Conservation (phyloP, 1,140 invertebrate species). For the Ceratina japonica region DNA sequence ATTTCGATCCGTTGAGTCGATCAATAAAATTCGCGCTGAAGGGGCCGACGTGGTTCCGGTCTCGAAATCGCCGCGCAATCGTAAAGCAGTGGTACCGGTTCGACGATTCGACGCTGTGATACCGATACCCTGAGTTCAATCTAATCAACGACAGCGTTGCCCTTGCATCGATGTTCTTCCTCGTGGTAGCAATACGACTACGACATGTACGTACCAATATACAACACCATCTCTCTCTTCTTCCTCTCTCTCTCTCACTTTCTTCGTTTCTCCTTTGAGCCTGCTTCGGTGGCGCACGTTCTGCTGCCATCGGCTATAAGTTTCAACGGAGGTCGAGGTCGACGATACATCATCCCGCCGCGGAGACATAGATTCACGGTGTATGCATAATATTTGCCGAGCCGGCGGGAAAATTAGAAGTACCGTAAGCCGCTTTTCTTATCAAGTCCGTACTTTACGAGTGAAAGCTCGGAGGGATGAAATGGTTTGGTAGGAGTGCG, state of each 20-base stretch:
- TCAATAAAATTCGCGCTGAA: not conserved
- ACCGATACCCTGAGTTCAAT: constrained; percentile 38
- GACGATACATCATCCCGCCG: constrained; percentile 72
- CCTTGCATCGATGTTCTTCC: constrained; percentile 30
- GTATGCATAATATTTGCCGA: constrained; percentile 77
- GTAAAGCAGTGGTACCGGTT: constrained; percentile 4
- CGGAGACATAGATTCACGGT: constrained; percentile 75
- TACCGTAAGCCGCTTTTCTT: constrained; percentile 76
- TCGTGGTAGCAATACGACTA: constrained; percentile 23
- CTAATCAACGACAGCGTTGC: constrained; percentile 40
- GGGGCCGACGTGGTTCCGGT: too few species aligned
- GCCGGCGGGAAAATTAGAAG: constrained; percentile 76
- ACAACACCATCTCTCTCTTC: too few species aligned
- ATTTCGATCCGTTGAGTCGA: not conserved
- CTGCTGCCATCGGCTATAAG: constrained; percentile 64
- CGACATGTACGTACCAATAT: too few species aligned
- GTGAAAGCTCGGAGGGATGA: constrained; percentile 54
- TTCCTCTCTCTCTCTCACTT: not conserved
- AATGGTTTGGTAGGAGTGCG: constrained; percentile 47
- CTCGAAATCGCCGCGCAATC: not conserved
- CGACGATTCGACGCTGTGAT: constrained; percentile 26
- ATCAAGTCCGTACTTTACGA: constrained; percentile 73
- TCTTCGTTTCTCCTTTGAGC: constrained; percentile 39
- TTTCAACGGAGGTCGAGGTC: constrained; percentile 74
- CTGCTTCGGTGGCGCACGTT: not conserved